Conservation (phyloP, 1,140 invertebrate species). For the Calliopsis andreniformis region DNA sequence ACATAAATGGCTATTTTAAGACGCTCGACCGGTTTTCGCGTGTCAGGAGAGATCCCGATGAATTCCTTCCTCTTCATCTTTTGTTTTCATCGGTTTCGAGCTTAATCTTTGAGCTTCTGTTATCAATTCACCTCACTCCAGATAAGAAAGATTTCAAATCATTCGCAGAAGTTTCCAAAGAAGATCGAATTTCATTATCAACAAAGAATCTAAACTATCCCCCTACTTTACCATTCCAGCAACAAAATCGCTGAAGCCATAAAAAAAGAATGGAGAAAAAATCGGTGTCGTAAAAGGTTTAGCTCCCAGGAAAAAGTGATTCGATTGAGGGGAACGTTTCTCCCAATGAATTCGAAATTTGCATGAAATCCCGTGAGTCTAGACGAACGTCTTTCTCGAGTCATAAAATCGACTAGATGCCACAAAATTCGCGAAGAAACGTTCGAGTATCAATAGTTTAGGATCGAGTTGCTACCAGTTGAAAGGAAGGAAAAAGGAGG, state of each 20-base stretch:
- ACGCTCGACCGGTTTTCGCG: conserved; percentile 19
- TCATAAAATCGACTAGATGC: not conserved
- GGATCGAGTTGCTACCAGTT: not conserved
- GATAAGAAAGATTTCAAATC: too few relatives aligned
- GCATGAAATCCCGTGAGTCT: not conserved
- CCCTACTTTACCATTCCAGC: too few relatives aligned
- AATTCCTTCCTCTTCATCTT: not conserved
- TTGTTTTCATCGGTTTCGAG: too few relatives aligned
- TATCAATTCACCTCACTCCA: too few relatives aligned
- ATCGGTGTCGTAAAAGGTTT: too few relatives aligned
- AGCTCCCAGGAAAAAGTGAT: too few relatives aligned
- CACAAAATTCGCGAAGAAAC: not conserved
- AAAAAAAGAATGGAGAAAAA: too few relatives aligned
- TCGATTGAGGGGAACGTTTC: not conserved
- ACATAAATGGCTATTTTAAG: conserved; percentile 21
- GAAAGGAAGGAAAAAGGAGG: not conserved
- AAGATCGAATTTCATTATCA: too few relatives aligned
- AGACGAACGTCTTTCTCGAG: not conserved
- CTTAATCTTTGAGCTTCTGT: not conserved
- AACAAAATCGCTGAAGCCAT: too few relatives aligned
- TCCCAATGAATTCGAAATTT: not conserved
- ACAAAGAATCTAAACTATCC: too few relatives aligned
- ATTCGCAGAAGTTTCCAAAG: too few relatives aligned
- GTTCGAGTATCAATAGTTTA: too few relatives aligned
- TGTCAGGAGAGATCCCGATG: not conserved